Conservation (phyloP, 2,113 vertebrate genomes). For the Chlamydotis undulata region DNA sequence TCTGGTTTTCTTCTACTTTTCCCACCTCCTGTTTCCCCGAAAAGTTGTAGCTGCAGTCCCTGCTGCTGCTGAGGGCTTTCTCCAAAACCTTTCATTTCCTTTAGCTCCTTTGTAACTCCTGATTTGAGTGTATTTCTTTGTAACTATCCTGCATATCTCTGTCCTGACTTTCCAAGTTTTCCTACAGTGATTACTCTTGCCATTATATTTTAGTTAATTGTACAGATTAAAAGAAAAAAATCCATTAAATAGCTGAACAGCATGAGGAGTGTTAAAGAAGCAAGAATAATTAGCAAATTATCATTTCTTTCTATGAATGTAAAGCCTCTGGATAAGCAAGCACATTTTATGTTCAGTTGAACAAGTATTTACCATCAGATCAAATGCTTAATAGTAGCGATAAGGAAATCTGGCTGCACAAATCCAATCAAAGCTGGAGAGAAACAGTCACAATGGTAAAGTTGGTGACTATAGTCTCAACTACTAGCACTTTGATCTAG, state of each 20-base stretch:
- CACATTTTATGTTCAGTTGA: constrained; percentile 42
- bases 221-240: constrained; percentile 26
- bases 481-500: neutral
- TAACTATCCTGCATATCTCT: neutral
- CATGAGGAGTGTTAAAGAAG: constrained; percentile 14
- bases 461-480: neutral
- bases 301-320: constrained; percentile 25
- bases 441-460: constrained; percentile 1
- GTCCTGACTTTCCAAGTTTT: neutral
- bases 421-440: constrained; percentile 40
- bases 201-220: constrained; percentile 20
- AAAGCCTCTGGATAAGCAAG: constrained; percentile 53
- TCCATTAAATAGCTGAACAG: constrained; percentile 21
- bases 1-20: neutral
- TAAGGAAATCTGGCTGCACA: constrained; percentile 12
- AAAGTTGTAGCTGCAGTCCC: neutral
- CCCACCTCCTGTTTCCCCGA: neutral
- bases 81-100: neutral
- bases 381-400: neutral
- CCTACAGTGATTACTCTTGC: neutral
- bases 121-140: neutral
- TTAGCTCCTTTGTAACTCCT: neutral
- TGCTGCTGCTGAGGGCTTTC: neutral
- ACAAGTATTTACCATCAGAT: constrained; percentile 51
- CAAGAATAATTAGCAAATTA: constrained; percentile 58